A percentile compares a stretch with the other conserved stretches of the same genome.
phyloP scores from a whole-genome alignment of 2,797 vertebrate species.

The Sebastes kiyomatsui region DNA sequence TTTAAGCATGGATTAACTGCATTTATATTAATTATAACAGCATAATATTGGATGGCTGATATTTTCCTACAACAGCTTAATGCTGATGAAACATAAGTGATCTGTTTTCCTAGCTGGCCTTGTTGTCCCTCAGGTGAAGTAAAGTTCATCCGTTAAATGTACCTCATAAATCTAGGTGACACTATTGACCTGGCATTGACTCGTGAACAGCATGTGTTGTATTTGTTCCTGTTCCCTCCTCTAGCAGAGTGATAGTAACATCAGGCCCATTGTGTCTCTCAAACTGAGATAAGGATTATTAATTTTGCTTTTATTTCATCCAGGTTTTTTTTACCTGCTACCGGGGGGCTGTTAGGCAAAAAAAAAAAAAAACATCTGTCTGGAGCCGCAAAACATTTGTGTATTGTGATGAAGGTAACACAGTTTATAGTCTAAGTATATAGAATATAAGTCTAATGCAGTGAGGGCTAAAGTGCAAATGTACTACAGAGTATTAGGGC shows the following conservation, averaged over 20 bases:
- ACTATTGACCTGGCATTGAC: background rate
- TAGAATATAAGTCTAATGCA: too few species aligned
- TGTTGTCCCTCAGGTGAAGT: background rate
- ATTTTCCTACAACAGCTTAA: background rate
- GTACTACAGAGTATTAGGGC: too few species aligned
- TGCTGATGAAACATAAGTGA: background rate
- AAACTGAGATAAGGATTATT: background rate
- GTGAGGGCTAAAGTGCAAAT: too few species aligned
- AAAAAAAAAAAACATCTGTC: too few species aligned
- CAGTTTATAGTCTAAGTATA: too few species aligned
- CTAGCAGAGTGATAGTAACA: background rate
- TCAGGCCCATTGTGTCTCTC: background rate
- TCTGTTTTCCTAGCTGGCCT: background rate
- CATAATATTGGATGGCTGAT: background rate
- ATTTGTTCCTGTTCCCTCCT: background rate
- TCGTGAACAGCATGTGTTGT: background rate
- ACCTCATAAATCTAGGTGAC: background rate
- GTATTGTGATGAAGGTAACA: too few species aligned
- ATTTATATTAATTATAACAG: background rate
- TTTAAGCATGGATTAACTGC: background rate
- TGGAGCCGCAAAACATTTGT: too few species aligned
- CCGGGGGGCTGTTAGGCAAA: too few species aligned
- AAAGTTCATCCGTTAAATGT: background rate
- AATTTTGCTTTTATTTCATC: background rate
- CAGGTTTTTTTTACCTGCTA: background rate